Base-by-base conservation (phyloP, 2,113 vertebrate genomes). In the Paramisgurnus dabryanus region DNA sequence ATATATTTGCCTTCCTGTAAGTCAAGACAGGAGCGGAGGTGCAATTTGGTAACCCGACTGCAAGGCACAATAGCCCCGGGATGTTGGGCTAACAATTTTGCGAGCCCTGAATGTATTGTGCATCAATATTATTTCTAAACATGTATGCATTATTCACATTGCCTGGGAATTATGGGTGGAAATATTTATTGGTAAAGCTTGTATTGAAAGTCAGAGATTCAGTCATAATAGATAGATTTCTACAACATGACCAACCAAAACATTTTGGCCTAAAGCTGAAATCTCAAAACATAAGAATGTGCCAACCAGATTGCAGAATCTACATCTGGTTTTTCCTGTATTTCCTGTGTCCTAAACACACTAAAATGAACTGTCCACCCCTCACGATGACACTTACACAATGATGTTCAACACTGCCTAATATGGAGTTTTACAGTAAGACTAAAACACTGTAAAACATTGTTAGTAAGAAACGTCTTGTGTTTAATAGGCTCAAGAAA, bases 341-440 rank as follows among this genome's bases (percentile, higher is more conserved):
- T 67, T 41, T 47, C 64, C 18, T 53, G 15, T 39, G 65, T 75
- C 22, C 43, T 22, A 53, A 47, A 4, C 18, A 18, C 11, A 64
- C 65, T 58, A 53, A 50, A 53, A 43, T 57, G 50, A 58, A 69
- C 17, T 57, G 63, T 55, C 39, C 45, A 53, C 6, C 47, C 57
- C 47, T 61, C 5, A 45, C 47, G 39, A 34, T 43, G 12, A 18
- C 58, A 50, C 18, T 50, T 55, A 22, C n/a, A 55, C 15, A 17
- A 67, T 11, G 53, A 43, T 53, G 55, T 17, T 40, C 50, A 75
- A 45, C 11, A 15, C n/a, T 50, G 27, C 41, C 71, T 76, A 80
- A 76, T 65, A 66, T 49, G 67, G 60, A 66, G 18, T 80, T 70
- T 73, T 66, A 57, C 39, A 50, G 27, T 17, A 66, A 65, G 17